Evolutionary conservation across 2,888 invertebrate genomes (phyloP), one percentile per base, ranked within the genome.

Genomic region (Lasioglossum vierecki): DNA sequence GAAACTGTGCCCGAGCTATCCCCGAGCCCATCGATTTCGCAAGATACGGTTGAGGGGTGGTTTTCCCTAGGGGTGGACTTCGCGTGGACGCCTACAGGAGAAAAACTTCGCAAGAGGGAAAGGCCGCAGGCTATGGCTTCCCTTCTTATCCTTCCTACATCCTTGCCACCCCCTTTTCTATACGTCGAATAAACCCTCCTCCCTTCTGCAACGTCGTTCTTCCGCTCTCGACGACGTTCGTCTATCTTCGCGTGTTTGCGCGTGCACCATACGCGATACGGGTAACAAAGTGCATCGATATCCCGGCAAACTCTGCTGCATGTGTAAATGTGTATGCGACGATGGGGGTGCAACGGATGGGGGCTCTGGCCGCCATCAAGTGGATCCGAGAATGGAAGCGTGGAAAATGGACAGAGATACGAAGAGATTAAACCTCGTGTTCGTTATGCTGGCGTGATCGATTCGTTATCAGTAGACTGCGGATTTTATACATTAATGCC

Each of bases 41-140:
- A 86, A 82, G 84, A 83, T 74, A 84, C 80, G 66, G 72, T 15
- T 30, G 26, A 74, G 76, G 80, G 81, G 85, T 75, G 79, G 80
- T 80, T 85, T 78, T 79, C 49, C 73, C 26, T 26, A 79, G 86
- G 78, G 84, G 79, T 74, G 77, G 76, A n/a, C 75, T 85, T 88
- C 82, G 80, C 85, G 81, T 71, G 91, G 91, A 92, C 92, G 88
- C 87, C 84, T 72, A 39, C 35, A 15, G n/a, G 39, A 79, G 53
- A 79, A 76, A 84, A 81, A 30, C 80, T 53, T 77, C 78, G 86
- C 84, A 88, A 88, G 93, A 92, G 92, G 93, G 91, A 93, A 93
- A 91, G 90, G 90, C 94, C 92, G 82, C 85, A 73, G 92, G 94
- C 93, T 93, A 94, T 94, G 91, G 93, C 93, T 93, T 94, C 92